Conservation (phyloP, 2,113 vertebrate genomes). For the Pheucticus melanocephalus region DNA sequence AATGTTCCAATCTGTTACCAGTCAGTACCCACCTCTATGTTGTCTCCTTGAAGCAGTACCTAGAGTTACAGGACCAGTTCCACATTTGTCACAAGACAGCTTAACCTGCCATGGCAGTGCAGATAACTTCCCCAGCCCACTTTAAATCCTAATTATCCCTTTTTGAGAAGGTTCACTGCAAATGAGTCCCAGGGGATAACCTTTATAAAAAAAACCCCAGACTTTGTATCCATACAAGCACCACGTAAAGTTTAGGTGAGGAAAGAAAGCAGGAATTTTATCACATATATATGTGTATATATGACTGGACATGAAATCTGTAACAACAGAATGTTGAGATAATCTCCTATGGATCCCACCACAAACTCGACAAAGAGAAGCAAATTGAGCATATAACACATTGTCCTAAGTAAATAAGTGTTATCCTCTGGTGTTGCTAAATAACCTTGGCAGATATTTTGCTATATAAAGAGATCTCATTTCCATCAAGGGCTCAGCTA, state of each 20-base stretch:
- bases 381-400: neutral
- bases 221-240: neutral
- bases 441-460: neutral
- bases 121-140: neutral
- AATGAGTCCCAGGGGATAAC: neutral
- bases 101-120: neutral
- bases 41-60: neutral
- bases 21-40: neutral
- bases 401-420: neutral
- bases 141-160: neutral
- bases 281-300: no score
- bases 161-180: neutral
- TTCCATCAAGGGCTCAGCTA: neutral
- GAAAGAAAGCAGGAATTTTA: neutral
- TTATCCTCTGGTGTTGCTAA: neutral
- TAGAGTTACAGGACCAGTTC: neutral
- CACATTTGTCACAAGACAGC: neutral
- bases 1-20: neutral
- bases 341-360: neutral
- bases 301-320: neutral
- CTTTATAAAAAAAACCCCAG: neutral
- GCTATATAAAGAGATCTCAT: neutral
- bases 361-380: neutral
- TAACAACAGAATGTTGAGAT: neutral
- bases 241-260: neutral